Base-by-base conservation (phyloP, 2,797 vertebrate species). In the Diglossa cyanea region DNA sequence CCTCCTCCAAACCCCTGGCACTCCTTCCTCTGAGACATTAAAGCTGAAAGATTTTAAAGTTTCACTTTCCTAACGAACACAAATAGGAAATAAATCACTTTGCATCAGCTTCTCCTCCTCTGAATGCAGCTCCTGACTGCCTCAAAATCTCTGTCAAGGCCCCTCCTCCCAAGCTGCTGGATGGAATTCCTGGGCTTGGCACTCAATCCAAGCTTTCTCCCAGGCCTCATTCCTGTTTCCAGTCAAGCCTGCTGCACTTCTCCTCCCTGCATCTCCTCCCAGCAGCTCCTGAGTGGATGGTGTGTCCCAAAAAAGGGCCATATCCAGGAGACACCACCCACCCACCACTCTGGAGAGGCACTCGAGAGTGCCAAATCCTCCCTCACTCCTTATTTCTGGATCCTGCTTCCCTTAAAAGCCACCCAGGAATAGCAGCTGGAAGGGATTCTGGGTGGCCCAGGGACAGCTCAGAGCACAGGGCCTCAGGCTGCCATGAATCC, bases 381-480 rank as follows among this genome's bases (percentile, higher is more conserved):
- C 84, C 54, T 78, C 28, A 0, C 39, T 78, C 45, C 66, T 68
- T 48, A 81, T 53, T 86, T 71, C 55, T 35, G 57, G n/a, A 84
- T 37, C 17, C 50, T 57, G 21, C 35, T 31, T 70, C 62, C 58
- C 40, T 31, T 16, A 25, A 61, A 86, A 93, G 4, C 3, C 30
- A 53, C 2, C 3, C 12, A 17, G 20, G 12, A 57, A 89, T 4
- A 57, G 0, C 37, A 26, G 10, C 8, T 5, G 47, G 19, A 47
- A 58, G 4, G 0, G 19, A 35, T 39, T 47, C 28, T 35, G 50
- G 13, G 23, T 20, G 28, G 10, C 6, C 28, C 55, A 39, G 42
- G 4, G 17, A 8, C 9, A 51, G 6, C 6, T n/a, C 9, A 3
- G 6, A 37, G 11, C 58, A 33, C 14, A 35, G 6, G 3, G 37